A percentile compares a stretch with the other conserved stretches of the same genome.
These are phyloP conservation scores for Phortica magna DNA, from an alignment of 2,888 invertebrate genomes.

Conservation along the genomic window DNA sequence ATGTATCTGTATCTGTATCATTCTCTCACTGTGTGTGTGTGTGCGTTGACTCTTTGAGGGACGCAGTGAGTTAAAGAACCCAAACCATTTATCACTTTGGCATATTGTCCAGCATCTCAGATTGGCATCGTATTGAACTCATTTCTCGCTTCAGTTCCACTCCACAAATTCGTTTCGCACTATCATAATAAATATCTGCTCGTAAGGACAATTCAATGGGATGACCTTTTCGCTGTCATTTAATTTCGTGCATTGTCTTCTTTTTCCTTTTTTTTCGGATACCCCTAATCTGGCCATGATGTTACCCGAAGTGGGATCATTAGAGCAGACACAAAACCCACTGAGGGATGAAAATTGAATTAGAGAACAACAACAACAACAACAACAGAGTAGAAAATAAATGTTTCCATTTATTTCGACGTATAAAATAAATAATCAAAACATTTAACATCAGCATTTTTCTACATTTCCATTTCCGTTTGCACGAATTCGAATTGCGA, in stretches of 20 bases:
- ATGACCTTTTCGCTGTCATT: slow-evolving; percentile 72
- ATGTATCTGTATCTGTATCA: slow-evolving; percentile 41
- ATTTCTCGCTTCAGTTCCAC: slow-evolving; percentile 72
- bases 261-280: slow-evolving; percentile 70
- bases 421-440: slow-evolving; percentile 58
- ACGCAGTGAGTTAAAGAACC: slow-evolving; percentile 60
- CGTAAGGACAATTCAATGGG: slow-evolving; percentile 60
- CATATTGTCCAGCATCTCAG: slow-evolving; percentile 73
- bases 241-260: slow-evolving; percentile 73
- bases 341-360: slow-evolving; percentile 61
- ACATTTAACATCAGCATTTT: slow-evolving; percentile 68
- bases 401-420: slow-evolving; percentile 47
- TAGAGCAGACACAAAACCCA: slow-evolving; percentile 49
- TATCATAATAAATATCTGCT: slow-evolving; percentile 69
- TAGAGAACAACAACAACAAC: slow-evolving; percentile 55
- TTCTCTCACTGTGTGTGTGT: slow-evolving; percentile 50
- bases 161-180: slow-evolving; percentile 61
- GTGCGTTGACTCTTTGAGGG: slow-evolving; percentile 21
- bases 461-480: slow-evolving; percentile 36
- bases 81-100: slow-evolving; percentile 76
- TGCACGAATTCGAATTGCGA: neutral
- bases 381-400: slow-evolving; percentile 34
- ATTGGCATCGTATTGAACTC: slow-evolving; percentile 73
- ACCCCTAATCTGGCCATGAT: slow-evolving; percentile 75
- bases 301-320: slow-evolving; percentile 68